phyloP scores from a whole-genome alignment of 2,888 invertebrate species.

The Napeogenes sylphis region DNA sequence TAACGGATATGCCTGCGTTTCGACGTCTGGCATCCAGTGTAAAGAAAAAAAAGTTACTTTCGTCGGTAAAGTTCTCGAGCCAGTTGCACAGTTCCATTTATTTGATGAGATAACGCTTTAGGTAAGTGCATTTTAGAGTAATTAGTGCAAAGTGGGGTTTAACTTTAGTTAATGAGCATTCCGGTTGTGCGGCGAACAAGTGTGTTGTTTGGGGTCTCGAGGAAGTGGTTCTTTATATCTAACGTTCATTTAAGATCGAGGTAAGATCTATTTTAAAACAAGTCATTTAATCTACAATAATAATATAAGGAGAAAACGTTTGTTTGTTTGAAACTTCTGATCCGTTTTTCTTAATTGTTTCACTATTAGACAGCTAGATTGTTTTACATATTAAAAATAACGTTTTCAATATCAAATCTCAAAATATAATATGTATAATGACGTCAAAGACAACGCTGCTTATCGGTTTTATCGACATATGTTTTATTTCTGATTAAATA shows the following conservation, averaged over 20 bases:
- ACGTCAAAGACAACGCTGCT: no score
- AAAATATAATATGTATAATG: no score
- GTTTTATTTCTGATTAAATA: no score
- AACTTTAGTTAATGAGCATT: constrained; percentile 41
- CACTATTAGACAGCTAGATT: no score
- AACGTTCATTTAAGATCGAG: neutral
- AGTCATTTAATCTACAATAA: constrained; percentile 4
- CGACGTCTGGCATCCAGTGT: constrained; percentile 68
- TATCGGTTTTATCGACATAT: no score
- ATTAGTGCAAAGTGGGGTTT: constrained; percentile 52
- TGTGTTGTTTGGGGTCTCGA: constrained; percentile 19
- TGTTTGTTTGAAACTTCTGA: no score
- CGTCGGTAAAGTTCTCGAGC: constrained; percentile 50
- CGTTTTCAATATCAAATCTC: no score
- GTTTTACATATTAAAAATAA: no score
- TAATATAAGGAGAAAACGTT: constrained; percentile 2
- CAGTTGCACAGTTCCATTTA: constrained; percentile 57
- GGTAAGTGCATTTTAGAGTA: constrained; percentile 62
- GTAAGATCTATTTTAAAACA: constrained; percentile 11
- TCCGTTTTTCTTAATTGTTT: no score
- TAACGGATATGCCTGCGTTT: constrained; percentile 71
- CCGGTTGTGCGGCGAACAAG: constrained; percentile 27
- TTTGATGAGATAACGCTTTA: constrained; percentile 75
- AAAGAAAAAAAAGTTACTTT: constrained; percentile 70
- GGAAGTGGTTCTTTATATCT: neutral